These are phyloP conservation scores for Coleophora deauratella DNA, from an alignment of 2,888 invertebrate species.

Conservation along the genomic window DNA sequence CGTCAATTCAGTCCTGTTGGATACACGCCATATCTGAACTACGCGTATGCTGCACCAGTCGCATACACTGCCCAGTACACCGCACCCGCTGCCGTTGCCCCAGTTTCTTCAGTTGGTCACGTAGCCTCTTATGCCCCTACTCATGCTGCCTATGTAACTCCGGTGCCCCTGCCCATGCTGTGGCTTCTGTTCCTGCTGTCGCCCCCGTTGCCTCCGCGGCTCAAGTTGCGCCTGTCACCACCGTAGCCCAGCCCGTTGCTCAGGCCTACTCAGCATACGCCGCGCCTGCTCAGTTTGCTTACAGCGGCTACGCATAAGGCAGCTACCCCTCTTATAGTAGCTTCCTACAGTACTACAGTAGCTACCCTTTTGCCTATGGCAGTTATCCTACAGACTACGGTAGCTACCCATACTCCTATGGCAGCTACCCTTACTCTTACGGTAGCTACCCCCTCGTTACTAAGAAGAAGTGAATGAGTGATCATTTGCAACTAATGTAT, in stretches of 20 bases:
- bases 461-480: too few species aligned
- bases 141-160: neutral
- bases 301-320: constrained; percentile 3
- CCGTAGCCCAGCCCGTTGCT: constrained; percentile 1
- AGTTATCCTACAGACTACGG: too few species aligned
- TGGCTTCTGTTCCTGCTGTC: constrained; percentile 17
- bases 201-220: constrained; percentile 3
- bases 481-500: too few species aligned
- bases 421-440: neutral
- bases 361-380: too few species aligned
- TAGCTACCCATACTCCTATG: too few species aligned
- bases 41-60: constrained; percentile 11
- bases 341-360: too few species aligned
- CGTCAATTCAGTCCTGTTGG: constrained; percentile 7
- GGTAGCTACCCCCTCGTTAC: neutral
- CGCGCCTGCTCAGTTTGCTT: constrained; percentile 2
- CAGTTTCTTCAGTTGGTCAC: neutral
- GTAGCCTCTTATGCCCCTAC: neutral
- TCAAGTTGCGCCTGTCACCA: constrained; percentile 2
- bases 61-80: neutral
- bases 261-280: neutral
- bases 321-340: constrained; percentile 5
- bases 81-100: neutral
- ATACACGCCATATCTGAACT: constrained; percentile 3
- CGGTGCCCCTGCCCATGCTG: constrained; percentile 1